Evolutionary conservation across 2,797 vertebrate species (phyloP), one percentile per base, ranked within the genome.

Genomic region (Gymnopithys bicolor): DNA sequence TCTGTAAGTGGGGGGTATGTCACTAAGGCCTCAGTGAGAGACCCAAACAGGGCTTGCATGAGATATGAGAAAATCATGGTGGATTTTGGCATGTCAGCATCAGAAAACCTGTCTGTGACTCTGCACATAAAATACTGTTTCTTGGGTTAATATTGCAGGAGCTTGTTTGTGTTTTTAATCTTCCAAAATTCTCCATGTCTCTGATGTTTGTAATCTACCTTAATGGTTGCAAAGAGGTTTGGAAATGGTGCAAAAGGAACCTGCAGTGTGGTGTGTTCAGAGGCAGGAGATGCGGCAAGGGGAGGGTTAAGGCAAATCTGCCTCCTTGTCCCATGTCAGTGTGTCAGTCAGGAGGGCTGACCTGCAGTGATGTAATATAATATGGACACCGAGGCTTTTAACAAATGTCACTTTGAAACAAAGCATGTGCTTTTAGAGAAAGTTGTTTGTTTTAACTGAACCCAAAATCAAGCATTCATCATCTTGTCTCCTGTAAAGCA

Each of bases 321-420:
- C 83, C 33, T 70, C 84, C 14, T 7, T 45, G 77, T 52, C 24
- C 71, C 3, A 6, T 41, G 55, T 79, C 70, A 59, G 59, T 0
- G 5, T 53, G 71, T 91, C 94, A 67, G 59, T 82, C 79, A 30
- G 6, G 32, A 37, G 68, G 30, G 79, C 73, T 56, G 89, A 92
- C 76, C 92, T 78, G 89, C 66, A 11, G 51, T 79, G 87, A 84
- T 67, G 89, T 60, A 78, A 92, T 78, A 39, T 2, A 73, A 90
- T 16, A 32, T 11, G 89, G 94, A 91, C 82, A 84, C 48, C 24
- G 32, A 76, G 51, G 73, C 73, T 93, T 83, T 80, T 41, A 84
- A 83, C 91, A 60, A 80, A 89, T 6, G 89, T 89, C 93, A 91
- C 81, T 93, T 77, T 92, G 95, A 95, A 49, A 51, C 67, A 76